A percentile compares a stretch with the other conserved stretches of the same genome.
phyloP scores from a whole-genome alignment of 2,797 vertebrate species.

The Sebastes elongatus region DNA sequence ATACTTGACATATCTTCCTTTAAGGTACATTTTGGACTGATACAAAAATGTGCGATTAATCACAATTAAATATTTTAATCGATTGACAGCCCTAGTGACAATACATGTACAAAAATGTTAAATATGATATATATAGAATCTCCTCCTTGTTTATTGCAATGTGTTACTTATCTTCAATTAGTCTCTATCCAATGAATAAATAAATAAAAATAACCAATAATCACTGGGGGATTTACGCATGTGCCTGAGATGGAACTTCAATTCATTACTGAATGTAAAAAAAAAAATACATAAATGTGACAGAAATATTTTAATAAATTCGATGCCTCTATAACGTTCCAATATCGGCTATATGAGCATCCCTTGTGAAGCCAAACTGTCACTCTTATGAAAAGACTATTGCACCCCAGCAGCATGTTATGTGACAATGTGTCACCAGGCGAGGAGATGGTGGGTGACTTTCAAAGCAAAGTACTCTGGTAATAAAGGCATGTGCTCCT shows the following conservation, averaged over 20 bases:
- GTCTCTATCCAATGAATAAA: neutral
- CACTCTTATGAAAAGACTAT: neutral
- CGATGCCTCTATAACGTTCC: neutral
- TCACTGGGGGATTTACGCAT: neutral
- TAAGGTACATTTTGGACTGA: too few species aligned
- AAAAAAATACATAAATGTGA: neutral
- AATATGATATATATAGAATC: neutral
- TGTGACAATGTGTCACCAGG: conserved; percentile 9
- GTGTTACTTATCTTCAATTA: neutral
- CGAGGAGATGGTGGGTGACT: neutral
- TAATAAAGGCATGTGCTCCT: neutral
- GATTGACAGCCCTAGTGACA: too few species aligned
- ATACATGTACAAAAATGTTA: neutral
- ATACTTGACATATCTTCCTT: too few species aligned
- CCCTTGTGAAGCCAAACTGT: neutral
- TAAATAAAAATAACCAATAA: neutral
- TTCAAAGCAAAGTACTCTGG: neutral
- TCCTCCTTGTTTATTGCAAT: neutral
- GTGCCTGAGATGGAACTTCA: neutral
- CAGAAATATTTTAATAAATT: neutral
- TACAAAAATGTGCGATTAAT: too few species aligned
- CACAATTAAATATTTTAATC: too few species aligned
- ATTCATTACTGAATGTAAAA: neutral
- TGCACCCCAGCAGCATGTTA: neutral
- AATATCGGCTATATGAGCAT: neutral